These are phyloP conservation scores for Arnoldichthys spilopterus DNA, from an alignment of 2,797 vertebrate genomes.

Conservation along the genomic window DNA sequence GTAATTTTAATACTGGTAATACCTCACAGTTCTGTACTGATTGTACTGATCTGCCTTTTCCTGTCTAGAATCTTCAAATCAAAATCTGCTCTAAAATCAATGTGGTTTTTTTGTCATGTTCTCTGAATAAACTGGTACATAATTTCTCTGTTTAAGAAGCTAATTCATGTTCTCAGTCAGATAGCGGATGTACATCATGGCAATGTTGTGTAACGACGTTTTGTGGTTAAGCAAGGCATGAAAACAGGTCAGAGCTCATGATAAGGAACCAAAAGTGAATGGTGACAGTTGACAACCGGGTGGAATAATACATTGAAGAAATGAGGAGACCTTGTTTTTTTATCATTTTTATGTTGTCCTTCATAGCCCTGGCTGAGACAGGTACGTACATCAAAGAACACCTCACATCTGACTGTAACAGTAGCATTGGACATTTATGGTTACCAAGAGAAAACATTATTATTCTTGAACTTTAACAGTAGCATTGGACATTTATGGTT, in stretches of 20 bases:
- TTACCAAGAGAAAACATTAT: neutral
- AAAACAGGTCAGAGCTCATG: neutral
- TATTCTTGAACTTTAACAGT: neutral
- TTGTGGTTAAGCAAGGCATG: neutral
- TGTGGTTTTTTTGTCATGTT: no score
- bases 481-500: neutral
- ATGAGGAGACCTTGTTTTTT: conserved; percentile 24
- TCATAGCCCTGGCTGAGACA: neutral
- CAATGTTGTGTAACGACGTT: neutral
- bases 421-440: neutral
- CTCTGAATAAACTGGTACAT: no score
- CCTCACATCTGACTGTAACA: neutral
- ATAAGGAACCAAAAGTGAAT: neutral
- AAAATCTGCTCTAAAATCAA: no score
- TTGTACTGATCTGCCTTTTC: no score
- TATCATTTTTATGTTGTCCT: conserved; percentile 15
- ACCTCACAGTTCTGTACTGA: no score
- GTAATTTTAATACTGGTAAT: no score
- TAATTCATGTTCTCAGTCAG: neutral
- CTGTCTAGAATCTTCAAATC: no score
- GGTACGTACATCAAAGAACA: conserved; percentile 41
- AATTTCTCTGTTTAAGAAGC: no score
- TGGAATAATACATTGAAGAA: neutral
- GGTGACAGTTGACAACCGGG: no score
- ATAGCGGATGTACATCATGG: no score